Base-by-base conservation (phyloP, 2,113 vertebrate species). In the Sula dactylatra region DNA sequence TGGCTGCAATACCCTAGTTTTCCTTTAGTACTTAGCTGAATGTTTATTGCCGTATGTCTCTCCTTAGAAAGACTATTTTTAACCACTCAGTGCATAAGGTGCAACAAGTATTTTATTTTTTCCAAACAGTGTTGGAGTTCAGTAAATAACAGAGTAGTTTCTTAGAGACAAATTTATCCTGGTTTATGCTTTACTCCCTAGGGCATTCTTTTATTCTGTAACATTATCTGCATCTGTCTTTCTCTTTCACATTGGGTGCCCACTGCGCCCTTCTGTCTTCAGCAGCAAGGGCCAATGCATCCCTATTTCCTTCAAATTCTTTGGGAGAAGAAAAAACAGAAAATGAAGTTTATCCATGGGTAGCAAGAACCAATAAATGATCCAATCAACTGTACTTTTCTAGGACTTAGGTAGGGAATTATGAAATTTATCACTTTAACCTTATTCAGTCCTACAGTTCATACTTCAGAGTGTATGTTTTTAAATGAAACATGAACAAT, bases 71-170 rank as follows among this genome's bases (percentile, higher is more conserved):
- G 62, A 32, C 62, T 93, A 22, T 88, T 94, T 95, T 86, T 81
- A 93, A 90, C 13, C 10, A 73, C 71, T 86, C 36, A 4, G 80
- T 84, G 70, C 81, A 82, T 94, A 89, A 92, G 40, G 49, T 92
- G 80, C 79, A 93, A 86, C 86, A 95, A 86, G 36, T 81, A 59
- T 56, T 87, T 83, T 71, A 70, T 88, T 95, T 86, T 94, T 92
- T 88, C 47, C 54, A 72, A 89, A 85, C 58, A 59, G n/a, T 72
- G 76, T 92, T 89, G 71, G 47, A 84, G 72, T 94, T 92, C 62
- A 49, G 64, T 92, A 92, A 88, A 88, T 88, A 92, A 74, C 77
- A 82, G 58, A 81, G 55, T 72, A 67, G 29, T 89, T 82, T 91
- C 52, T 86, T 55, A 59, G 47, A 74, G 80, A 66, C 4, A 65